Conservation (phyloP, 2,113 vertebrate species). For the Cnemophilus loriae region DNA sequence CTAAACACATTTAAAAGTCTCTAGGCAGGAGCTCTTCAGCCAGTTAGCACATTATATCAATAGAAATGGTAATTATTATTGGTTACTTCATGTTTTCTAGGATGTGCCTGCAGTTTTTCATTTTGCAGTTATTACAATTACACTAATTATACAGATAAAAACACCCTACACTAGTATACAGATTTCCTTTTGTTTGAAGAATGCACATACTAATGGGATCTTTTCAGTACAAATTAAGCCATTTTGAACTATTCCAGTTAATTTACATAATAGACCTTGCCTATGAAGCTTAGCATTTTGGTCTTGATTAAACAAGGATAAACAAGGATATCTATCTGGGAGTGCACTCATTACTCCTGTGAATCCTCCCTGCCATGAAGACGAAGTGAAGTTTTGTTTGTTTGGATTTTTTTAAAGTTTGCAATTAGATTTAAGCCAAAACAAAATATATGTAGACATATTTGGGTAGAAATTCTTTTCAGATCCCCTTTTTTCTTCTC, state of each 20-base stretch:
- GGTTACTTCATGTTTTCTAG: background rate
- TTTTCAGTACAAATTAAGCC: constrained; percentile 15
- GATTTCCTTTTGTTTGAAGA: constrained; percentile 37
- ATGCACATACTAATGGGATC: background rate
- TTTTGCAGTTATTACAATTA: constrained; percentile 33
- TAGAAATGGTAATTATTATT: background rate
- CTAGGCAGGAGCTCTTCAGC: background rate
- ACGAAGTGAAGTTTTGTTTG: background rate
- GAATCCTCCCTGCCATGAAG: background rate
- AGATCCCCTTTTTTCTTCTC: background rate
- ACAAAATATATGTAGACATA: background rate
- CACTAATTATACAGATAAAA: constrained; percentile 27
- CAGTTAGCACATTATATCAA: background rate
- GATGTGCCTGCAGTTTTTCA: background rate
- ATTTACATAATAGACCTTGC: constrained; percentile 29
- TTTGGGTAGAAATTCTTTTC: background rate
- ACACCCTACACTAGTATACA: background rate
- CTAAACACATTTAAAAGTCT: background rate
- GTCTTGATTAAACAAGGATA: background rate
- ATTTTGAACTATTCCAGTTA: background rate
- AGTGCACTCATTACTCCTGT: background rate
- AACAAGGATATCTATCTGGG: background rate
- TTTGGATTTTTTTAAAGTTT: background rate
- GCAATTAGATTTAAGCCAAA: background rate
- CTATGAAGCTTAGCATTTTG: background rate